Base-by-base conservation (phyloP, 2,888 invertebrate species). In the Ephialtes manifestator region DNA sequence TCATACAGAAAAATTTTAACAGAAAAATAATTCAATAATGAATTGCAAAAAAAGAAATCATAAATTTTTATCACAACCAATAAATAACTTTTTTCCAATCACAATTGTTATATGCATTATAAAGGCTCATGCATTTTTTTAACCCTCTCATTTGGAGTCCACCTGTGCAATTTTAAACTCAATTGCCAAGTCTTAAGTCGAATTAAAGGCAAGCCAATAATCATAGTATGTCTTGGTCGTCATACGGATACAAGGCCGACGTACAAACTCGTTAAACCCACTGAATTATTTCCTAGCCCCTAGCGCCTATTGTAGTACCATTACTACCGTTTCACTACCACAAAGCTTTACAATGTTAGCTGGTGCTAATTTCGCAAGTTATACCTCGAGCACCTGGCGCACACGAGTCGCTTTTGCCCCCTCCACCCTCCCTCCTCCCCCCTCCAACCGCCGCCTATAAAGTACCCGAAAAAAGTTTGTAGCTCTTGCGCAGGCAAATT, bases 401-500 rank as follows among this genome's bases (percentile, higher is more conserved):
- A 63, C 60, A 15, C 2, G n/a, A 31, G 3, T 15, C n/a, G 35
- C 8, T 63, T 18, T 7, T 1, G 4, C 39, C 39, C 39, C 39
- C 10, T 10, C 8, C 35, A 1, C 31, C 31, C 5, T 31, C 31
- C 31, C n/a, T n/a, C 31, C 31, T 31, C 8, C 8, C 35, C 7
- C 35, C 35, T 39, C 35, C 35, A 7, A 39, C 35, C n/a, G n/a
- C n/a, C n/a, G n/a, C 35, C 35, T 39, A 7, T 20, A 11, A 55
- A 20, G 8, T 20, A 10, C 53, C 78, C 83, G n/a, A 75, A 83
- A 86, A 79, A 63, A 85, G 76, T 82, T 68, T 71, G 75, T 85
- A 78, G 85, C 84, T 81, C 79, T 78, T 84, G 71, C 81, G 86
- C 74, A 72, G 85, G 77, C 76, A 70, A 80, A 72, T 80, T 80